These are phyloP conservation scores for Pteropus alecto DNA, from an alignment of 2,113 vertebrate species.

Conservation along the genomic window DNA sequence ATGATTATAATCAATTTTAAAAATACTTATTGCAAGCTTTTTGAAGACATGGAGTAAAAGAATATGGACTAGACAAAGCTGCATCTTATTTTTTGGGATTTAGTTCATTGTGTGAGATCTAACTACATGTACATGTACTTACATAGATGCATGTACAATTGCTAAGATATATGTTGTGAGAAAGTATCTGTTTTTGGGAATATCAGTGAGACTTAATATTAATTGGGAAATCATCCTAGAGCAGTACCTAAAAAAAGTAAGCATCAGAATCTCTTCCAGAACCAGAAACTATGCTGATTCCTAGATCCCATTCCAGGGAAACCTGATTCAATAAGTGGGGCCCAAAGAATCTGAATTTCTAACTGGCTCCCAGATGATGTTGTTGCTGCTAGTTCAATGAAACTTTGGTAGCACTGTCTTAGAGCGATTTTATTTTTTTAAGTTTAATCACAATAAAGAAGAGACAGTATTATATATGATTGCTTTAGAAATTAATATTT, in stretches of 20 bases:
- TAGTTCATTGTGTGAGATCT: not conserved
- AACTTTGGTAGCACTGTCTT: not conserved
- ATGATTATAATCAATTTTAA: not conserved
- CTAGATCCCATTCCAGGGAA: not conserved
- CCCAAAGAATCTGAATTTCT: not conserved
- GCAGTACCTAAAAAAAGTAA: not conserved
- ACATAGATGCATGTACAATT: not conserved
- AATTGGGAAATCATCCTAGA: not conserved
- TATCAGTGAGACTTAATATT: not conserved
- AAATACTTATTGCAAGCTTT: not conserved
- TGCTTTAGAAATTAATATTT: conserved; percentile 24
- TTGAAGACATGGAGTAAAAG: not conserved
- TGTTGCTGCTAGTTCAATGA: not conserved
- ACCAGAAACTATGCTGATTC: not conserved
- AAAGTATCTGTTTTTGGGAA: not conserved
- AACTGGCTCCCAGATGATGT: not conserved
- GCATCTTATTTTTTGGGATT: not conserved
- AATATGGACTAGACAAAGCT: not conserved
- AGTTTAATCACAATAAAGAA: not conserved
- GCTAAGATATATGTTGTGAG: not conserved
- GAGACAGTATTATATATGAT: not conserved
- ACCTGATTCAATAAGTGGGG: not conserved
- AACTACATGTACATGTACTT: not conserved
- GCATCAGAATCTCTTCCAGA: not conserved
- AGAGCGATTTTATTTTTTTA: not conserved